Base-by-base conservation (phyloP, 2,888 invertebrate genomes). In the Hermaeophaga mercurialis region DNA sequence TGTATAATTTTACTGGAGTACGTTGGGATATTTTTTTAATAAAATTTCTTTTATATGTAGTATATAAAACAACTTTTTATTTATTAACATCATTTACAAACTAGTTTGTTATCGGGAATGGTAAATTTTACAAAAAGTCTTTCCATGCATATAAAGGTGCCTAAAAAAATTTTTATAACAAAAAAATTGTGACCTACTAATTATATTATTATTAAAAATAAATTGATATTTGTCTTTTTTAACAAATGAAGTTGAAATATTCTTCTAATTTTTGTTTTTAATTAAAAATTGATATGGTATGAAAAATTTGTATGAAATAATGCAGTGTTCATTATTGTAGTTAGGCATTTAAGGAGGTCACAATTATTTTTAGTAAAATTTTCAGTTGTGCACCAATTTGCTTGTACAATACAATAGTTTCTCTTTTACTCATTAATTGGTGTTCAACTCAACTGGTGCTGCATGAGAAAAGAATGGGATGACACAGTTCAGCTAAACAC, bases 11-110 rank as follows among this genome's bases (percentile, higher is more conserved):
- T 43, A 24, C 60, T 54, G 57, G 54, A 57, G 60, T 18, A 11
- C 12, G 19, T 43, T 33, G 54, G 60, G 73, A 74, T 73, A 71
- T 63, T 39, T 39, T 45, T 73, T 73, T 73, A 74, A 74, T 75
- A 72, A 74, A 74, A 75, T 74, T 70, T 75, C 79, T 71, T 72
- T 73, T 70, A 71, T 72, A 75, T 72, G 73, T 73, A 74, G 73
- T 74, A 77, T 78, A 77, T 76, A 78, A 78, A 78, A 77, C 77
- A 77, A 76, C 75, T 75, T 76, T 77, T 78, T 78, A 75, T 77
- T 77, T 76, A 77, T 76, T 74, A 77, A 77, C 75, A 76, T 77
- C 75, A 75, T 78, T 77, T 77, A 78, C 77, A 77, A 76, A 77
- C 75, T 76, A 74, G 70, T 73, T 74, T 70, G 66, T 58, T 66